These are phyloP conservation scores for Triplophysa siluroides DNA, from an alignment of 2,113 vertebrate genomes.

Conservation along the genomic window DNA sequence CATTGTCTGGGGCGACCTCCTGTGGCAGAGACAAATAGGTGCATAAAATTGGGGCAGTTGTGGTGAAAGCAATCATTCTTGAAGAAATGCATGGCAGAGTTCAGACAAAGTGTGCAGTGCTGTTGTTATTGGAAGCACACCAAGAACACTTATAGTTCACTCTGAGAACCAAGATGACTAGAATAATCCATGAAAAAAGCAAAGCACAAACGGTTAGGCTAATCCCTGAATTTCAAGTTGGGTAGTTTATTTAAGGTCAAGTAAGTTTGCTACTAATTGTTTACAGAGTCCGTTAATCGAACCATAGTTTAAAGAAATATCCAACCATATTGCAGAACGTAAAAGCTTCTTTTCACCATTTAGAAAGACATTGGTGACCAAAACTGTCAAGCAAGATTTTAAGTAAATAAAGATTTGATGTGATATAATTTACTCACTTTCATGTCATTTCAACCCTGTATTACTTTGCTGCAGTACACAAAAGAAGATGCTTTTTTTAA, in stretches of 20 bases:
- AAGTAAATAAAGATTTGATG: no score
- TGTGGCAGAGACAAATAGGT: slow-evolving; percentile 69
- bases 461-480: no score
- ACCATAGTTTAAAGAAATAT: background rate
- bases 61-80: background rate
- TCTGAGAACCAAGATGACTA: background rate
- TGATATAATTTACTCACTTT: no score
- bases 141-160: slow-evolving; percentile 34
- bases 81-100: slow-evolving; percentile 16
- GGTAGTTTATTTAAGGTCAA: background rate
- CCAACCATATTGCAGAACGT: background rate
- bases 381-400: no score
- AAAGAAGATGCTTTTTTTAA: no score
- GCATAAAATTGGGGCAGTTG: slow-evolving; percentile 34
- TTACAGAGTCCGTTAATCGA: background rate
- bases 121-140: slow-evolving; percentile 24
- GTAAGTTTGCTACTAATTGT: background rate
- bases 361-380: no score
- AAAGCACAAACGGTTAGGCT: slow-evolving; percentile 57
- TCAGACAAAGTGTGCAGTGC: background rate
- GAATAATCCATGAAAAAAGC: slow-evolving; percentile 25
- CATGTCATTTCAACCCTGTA: no score
- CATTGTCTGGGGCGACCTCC: slow-evolving; percentile 69
- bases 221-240: slow-evolving; percentile 61
- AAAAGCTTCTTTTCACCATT: no score